Evolutionary conservation across 2,797 vertebrate species (phyloP).

Genomic region (Lutjanus campechanus): DNA sequence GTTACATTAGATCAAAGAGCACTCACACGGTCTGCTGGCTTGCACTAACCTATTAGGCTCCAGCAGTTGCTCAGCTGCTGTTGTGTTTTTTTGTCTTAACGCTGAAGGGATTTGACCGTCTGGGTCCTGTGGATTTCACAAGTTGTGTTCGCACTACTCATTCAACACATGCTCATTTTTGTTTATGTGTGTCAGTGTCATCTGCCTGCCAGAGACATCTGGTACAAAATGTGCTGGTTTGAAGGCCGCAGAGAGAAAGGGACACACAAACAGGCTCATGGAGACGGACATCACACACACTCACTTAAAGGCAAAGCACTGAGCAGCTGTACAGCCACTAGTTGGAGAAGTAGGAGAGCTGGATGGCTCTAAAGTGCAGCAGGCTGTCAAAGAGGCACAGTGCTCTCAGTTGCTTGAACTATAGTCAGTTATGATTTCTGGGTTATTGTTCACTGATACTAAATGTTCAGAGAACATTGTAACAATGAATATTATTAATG

Average conservation of each 20-base stretch:
- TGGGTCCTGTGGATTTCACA: slow-evolving; percentile 39
- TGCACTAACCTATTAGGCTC: background rate
- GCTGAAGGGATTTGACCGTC: slow-evolving; percentile 4
- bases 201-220: slow-evolving; percentile 77
- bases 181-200: slow-evolving; percentile 65
- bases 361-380: background rate
- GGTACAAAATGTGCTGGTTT: slow-evolving; percentile 71
- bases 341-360: slow-evolving; percentile 13
- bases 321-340: slow-evolving; percentile 1
- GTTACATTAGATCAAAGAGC: slow-evolving; percentile 2
- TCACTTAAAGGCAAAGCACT: slow-evolving; percentile 8
- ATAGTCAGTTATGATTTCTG: no score
- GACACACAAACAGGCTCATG: slow-evolving; percentile 15
- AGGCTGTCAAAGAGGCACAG: background rate
- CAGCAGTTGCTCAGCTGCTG: slow-evolving; percentile 24
- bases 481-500: no score
- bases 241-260: slow-evolving; percentile 46
- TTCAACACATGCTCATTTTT: slow-evolving; percentile 74
- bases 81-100: slow-evolving; percentile 11
- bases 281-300: slow-evolving; percentile 15
- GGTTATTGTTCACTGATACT: no score
- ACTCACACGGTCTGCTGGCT: slow-evolving; percentile 11
- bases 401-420: background rate
- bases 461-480: no score
- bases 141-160: slow-evolving; percentile 59